These are phyloP conservation scores for Crambe crambe DNA, from an alignment of 37 sponge, comb jelly and placozoan species.

Conservation along the genomic window DNA sequence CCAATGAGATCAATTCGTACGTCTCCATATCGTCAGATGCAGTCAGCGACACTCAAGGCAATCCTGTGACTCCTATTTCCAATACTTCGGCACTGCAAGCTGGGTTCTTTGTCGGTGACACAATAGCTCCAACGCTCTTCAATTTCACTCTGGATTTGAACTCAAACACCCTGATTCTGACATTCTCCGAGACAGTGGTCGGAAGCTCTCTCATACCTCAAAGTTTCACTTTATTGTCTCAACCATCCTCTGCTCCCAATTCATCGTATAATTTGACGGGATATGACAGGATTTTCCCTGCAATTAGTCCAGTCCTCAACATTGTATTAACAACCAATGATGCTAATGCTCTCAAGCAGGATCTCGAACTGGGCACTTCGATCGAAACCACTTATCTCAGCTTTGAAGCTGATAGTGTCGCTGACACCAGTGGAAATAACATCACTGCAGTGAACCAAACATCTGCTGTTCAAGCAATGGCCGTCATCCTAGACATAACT, in stretches of 20 bases:
- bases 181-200: constrained; percentile 85
- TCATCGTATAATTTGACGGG: constrained; percentile 28
- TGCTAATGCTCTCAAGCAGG: constrained; percentile 63
- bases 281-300: constrained; percentile 31
- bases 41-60: constrained; percentile 70
- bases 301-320: constrained; percentile 40
- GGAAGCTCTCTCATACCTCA: constrained; percentile 38
- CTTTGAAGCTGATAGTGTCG: constrained; percentile 55
- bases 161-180: constrained; percentile 62
- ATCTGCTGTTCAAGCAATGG: constrained; percentile 52
- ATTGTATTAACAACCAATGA: constrained; percentile 37
- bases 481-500: constrained; percentile 66
- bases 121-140: constrained; percentile 42
- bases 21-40: constrained; percentile 61
- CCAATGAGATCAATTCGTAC: constrained; percentile 80
- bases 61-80: constrained; percentile 59
- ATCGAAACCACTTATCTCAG: constrained; percentile 64
- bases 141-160: constrained; percentile 80
- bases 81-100: constrained; percentile 60
- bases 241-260: constrained; percentile 9
- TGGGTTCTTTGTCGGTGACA: constrained; percentile 45
- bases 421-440: constrained; percentile 68
- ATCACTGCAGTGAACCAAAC: constrained; percentile 35
- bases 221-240: constrained; percentile 53
- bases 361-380: constrained; percentile 57